These are phyloP conservation scores for Aix galericulata DNA, from an alignment of 2,113 vertebrate genomes.

Conservation along the genomic window DNA sequence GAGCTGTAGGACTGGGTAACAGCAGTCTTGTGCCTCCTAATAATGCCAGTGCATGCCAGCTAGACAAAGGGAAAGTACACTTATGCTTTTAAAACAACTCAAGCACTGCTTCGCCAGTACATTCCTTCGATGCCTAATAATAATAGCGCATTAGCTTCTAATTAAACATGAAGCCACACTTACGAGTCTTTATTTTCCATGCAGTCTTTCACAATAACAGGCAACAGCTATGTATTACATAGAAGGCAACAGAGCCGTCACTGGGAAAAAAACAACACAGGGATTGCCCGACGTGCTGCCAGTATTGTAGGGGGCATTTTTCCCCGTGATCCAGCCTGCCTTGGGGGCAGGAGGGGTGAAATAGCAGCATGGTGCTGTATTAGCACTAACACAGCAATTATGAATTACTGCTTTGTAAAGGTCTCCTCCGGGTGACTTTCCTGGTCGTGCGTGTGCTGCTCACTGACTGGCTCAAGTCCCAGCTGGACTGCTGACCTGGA, in stretches of 20 bases:
- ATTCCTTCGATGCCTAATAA: conserved; percentile 53
- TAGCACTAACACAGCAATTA: neutral
- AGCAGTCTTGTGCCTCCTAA: neutral
- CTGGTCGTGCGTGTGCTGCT: accelerated
- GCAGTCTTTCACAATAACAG: conserved; percentile 46
- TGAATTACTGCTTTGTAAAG: neutral
- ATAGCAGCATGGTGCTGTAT: neutral
- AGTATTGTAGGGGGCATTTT: neutral
- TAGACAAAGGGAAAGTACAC: conserved; percentile 38
- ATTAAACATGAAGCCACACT: conserved; percentile 60
- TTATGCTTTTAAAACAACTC: conserved; percentile 24
- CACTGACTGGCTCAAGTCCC: neutral
- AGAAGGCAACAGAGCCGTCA: neutral
- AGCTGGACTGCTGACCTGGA: neutral
- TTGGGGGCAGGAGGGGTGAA: neutral
- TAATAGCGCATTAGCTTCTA: conserved; percentile 52
- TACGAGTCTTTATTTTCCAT: conserved; percentile 33
- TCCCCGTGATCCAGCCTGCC: neutral
- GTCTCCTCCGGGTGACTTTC: neutral
- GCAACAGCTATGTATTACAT: neutral
- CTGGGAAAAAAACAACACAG: neutral
- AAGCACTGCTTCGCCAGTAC: neutral
- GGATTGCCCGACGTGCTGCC: neutral
- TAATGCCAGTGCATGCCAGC: neutral
- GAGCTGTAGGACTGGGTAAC: neutral